phyloP scores from a whole-genome alignment of 2,888 invertebrate species.

The Ochropleura leucogaster region DNA sequence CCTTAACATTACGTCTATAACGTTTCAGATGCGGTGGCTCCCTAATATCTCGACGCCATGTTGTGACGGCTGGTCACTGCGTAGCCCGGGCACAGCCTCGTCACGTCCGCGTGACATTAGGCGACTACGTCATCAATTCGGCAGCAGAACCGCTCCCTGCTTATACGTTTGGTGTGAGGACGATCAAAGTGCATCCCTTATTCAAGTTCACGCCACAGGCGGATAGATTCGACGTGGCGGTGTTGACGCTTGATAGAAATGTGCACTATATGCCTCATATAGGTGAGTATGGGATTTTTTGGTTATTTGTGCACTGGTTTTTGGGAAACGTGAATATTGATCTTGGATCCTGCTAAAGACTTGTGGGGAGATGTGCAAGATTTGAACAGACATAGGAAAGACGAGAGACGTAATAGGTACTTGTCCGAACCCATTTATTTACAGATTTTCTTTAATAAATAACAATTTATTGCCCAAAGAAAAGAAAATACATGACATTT shows the following conservation, averaged over 20 bases:
- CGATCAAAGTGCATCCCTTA: constrained; percentile 97
- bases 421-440: not conserved
- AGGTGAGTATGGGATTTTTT: constrained; percentile 79
- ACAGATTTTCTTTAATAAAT: no score
- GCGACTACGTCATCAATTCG: constrained; percentile 98
- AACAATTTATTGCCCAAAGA: no score
- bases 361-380: not conserved
- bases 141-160: constrained; percentile 97
- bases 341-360: not conserved
- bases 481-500: no score
- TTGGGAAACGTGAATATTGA: not conserved
- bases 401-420: not conserved
- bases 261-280: constrained; percentile 98
- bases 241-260: constrained; percentile 95
- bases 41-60: constrained; percentile 96
- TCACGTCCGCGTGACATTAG: constrained; percentile 97
- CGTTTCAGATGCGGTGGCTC: constrained; percentile 96
- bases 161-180: constrained; percentile 97
- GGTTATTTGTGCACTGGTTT: constrained; percentile 12
- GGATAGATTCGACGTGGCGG: constrained; percentile 97
- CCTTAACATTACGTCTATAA: constrained; percentile 25
- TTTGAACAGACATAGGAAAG: not conserved
- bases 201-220: constrained; percentile 97
- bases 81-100: constrained; percentile 97
- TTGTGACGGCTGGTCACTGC: constrained; percentile 98